Base-by-base conservation (phyloP, 2,888 invertebrate genomes). In the Saturnia pavonia region DNA sequence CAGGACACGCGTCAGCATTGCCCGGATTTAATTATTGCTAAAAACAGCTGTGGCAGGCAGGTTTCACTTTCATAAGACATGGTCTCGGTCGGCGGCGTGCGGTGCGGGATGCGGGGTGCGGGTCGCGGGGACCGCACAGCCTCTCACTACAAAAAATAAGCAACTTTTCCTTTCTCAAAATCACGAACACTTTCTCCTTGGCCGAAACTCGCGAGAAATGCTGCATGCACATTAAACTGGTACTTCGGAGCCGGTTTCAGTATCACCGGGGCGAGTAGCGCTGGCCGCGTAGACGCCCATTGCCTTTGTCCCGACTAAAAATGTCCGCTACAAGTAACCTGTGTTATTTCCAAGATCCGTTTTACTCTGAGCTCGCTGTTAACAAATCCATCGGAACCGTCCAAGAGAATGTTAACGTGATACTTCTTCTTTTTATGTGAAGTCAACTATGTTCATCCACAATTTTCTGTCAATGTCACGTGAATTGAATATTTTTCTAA, bases 121-220 rank as follows among this genome's bases (percentile, higher is more conserved):
- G 45, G 72, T 70, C 48, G 71, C 57, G 74, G 74, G 74, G 72
- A 73, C 90, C 90, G 86, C 84, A 88, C 86, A 83, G 84, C 87
- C 83, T 85, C 87, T 85, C 84, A 82, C 85, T 82, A 88, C 88
- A 90, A 90, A 92, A 92, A 91, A 90, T 88, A 86, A 88, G 87
- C 88, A 88, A 91, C 92, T 91, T 92, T 92, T 92, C 89, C 92
- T 92, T 93, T 92, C 93, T 90, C 88, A 91, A 92, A 91, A 91
- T 87, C 84, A 85, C 85, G 86, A 88, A 85, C 88, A 92, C 93
- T 93, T 93, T 93, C 93, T 89, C 93, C 90, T 83, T 80, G 81
- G 85, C 88, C 89, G 86, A 90, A 90, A 89, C 87, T 80, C 79
- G 82, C 86, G 85, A 88, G 86, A 88, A 60, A 27, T 27, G 57